phyloP scores from a whole-genome alignment of 2,888 invertebrate genomes.

The Leucozona laternaria region DNA sequence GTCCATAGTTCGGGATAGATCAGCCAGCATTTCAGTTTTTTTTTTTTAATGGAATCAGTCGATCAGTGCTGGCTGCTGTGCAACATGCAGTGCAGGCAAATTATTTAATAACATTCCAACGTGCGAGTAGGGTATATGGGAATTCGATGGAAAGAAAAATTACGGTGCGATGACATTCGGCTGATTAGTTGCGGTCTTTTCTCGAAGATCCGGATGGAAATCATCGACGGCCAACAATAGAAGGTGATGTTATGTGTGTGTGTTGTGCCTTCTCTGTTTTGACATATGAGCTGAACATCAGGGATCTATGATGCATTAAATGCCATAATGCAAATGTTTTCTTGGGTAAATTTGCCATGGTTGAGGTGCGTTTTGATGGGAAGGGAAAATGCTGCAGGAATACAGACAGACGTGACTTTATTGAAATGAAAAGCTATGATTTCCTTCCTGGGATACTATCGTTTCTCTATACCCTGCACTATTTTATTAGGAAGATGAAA shows the following conservation, averaged over 20 bases:
- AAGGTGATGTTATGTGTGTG: background rate
- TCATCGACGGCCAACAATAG: slow-evolving; percentile 30
- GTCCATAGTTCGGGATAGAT: slow-evolving; percentile 56
- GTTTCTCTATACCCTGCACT: background rate
- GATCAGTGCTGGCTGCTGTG: slow-evolving; percentile 50
- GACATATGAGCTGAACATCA: slow-evolving; percentile 8
- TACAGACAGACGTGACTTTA: slow-evolving; percentile 18
- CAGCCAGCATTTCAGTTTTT: slow-evolving; percentile 55
- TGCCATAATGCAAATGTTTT: slow-evolving; percentile 59
- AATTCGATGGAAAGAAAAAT: slow-evolving; percentile 57
- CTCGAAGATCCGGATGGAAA: slow-evolving; percentile 55
- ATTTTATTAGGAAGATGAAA: background rate
- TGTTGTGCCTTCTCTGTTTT: slow-evolving; percentile 27
- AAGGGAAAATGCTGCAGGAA: slow-evolving; percentile 18
- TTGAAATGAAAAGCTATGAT: slow-evolving; percentile 27
- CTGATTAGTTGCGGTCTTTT: slow-evolving; percentile 56
- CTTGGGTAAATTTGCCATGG: slow-evolving; percentile 52
- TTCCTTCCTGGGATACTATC: slow-evolving; percentile 6
- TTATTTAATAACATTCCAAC: slow-evolving; percentile 52
- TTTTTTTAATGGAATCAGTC: slow-evolving; percentile 58
- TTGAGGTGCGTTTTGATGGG: slow-evolving; percentile 28
- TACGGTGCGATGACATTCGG: slow-evolving; percentile 68
- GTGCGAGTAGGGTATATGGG: slow-evolving; percentile 44
- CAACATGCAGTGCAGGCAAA: slow-evolving; percentile 41
- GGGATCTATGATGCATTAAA: slow-evolving; percentile 21